Percentiles rank a stretch among this genome's conserved stretches.
These are phyloP conservation scores for Brachycybe producta DNA, from an alignment of 2,888 invertebrate genomes.

Conservation along the genomic window DNA sequence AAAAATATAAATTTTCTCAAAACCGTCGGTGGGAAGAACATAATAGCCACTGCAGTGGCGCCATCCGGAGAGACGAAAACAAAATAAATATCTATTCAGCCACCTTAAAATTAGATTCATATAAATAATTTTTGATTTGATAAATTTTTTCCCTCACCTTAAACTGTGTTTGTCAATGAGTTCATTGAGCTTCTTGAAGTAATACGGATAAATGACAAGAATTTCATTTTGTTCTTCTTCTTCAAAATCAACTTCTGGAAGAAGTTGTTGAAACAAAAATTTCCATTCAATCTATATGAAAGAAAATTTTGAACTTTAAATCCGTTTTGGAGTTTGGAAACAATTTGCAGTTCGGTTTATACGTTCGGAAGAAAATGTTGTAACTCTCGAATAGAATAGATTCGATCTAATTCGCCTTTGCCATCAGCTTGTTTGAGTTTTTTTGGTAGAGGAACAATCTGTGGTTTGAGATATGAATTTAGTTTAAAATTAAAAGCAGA, in stretches of 20 bases:
- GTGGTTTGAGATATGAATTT: not conserved
- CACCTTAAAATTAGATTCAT: too few relatives aligned
- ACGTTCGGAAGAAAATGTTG: not conserved
- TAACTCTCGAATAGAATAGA: not conserved
- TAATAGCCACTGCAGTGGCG: too few relatives aligned
- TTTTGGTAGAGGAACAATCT: constrained; percentile 3
- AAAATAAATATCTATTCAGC: too few relatives aligned
- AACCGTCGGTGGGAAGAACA: too few relatives aligned
- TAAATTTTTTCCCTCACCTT: too few relatives aligned
- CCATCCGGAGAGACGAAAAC: too few relatives aligned
- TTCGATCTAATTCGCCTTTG: not conserved
- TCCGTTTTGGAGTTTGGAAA: not conserved
- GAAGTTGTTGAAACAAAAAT: not conserved
- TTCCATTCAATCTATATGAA: constrained; percentile 13
- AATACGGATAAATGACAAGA: constrained; percentile 30
- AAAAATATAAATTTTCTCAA: too few relatives aligned
- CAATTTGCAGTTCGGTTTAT: not conserved
- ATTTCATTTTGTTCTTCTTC: too few relatives aligned
- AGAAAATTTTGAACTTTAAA: not conserved
- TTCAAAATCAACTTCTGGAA: constrained; percentile 22
- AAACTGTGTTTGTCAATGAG: constrained; percentile 24
- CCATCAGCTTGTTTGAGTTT: not conserved
- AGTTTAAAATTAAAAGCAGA: not conserved
- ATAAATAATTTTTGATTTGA: too few relatives aligned
- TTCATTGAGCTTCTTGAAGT: constrained; percentile 28